These are phyloP conservation scores for Patella caerulea DNA, from an alignment of 2,888 invertebrate species.

Conservation along the genomic window DNA sequence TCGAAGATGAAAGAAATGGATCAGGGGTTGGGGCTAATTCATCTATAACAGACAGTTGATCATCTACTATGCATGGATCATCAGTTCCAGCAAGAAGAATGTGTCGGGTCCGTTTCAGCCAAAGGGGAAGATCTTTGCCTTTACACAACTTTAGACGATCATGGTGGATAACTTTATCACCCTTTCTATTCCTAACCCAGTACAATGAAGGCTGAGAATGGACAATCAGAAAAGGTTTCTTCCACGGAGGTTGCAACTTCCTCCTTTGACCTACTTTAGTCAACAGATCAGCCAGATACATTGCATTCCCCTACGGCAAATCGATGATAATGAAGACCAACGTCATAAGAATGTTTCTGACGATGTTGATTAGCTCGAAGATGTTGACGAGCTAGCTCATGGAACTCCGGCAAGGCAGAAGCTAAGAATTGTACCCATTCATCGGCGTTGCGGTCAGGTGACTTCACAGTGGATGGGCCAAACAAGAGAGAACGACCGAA, in stretches of 20 bases:
- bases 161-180: conserved; percentile 9
- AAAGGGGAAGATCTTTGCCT: background rate
- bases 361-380: background rate
- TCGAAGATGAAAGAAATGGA: no score
- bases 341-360: conserved; percentile 26
- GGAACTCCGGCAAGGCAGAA: no score
- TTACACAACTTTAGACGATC: conserved; percentile 14
- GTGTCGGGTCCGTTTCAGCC: background rate
- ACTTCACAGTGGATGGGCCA: background rate
- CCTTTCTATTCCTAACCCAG: background rate
- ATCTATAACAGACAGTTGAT: no score
- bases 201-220: background rate
- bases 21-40: no score
- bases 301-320: conserved; percentile 14
- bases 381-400: no score
- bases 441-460: background rate
- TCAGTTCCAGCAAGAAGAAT: no score
- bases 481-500: background rate
- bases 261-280: conserved; percentile 17
- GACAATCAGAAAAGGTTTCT: background rate
- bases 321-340: background rate
- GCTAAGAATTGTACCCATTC: no score
- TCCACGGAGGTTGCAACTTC: background rate
- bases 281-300: conserved; percentile 14
- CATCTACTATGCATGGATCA: no score